phyloP scores from a whole-genome alignment of 2,797 vertebrate species.

The Oceanodroma leucorhoa region DNA sequence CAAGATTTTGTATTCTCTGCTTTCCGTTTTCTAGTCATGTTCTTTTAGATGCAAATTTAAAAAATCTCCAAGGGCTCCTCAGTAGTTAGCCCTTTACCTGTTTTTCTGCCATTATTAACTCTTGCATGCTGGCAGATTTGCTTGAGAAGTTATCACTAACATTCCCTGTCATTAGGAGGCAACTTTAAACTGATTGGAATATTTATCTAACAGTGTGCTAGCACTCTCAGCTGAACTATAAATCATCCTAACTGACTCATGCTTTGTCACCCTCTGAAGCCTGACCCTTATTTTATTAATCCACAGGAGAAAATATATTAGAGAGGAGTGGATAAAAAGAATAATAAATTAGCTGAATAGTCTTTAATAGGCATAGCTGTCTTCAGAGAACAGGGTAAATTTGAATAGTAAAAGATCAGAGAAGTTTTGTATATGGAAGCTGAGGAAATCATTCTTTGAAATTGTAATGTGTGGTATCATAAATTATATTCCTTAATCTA shows the following conservation, averaged over 20 bases:
- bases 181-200: constrained; percentile 32
- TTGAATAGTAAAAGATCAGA: neutral
- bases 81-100: neutral
- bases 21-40: neutral
- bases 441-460: neutral
- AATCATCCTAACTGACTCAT: constrained; percentile 43
- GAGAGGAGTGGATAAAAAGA: constrained; percentile 30
- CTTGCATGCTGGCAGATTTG: neutral
- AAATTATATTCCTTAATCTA: neutral
- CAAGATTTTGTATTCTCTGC: neutral
- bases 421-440: neutral
- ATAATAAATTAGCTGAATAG: constrained; percentile 45
- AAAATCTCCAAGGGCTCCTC: neutral
- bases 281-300: constrained; percentile 61
- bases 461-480: neutral
- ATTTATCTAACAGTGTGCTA: constrained; percentile 49
- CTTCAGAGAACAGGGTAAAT: neutral
- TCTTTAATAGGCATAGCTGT: constrained; percentile 15
- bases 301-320: constrained; percentile 46
- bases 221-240: constrained; percentile 34
- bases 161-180: constrained; percentile 20
- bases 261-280: constrained; percentile 53
- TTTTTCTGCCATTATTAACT: neutral
- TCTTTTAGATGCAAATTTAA: neutral
- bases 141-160: neutral